These are phyloP conservation scores for Hemicrepidius hirtus DNA, from an alignment of 2,888 invertebrate genomes.

Conservation along the genomic window DNA sequence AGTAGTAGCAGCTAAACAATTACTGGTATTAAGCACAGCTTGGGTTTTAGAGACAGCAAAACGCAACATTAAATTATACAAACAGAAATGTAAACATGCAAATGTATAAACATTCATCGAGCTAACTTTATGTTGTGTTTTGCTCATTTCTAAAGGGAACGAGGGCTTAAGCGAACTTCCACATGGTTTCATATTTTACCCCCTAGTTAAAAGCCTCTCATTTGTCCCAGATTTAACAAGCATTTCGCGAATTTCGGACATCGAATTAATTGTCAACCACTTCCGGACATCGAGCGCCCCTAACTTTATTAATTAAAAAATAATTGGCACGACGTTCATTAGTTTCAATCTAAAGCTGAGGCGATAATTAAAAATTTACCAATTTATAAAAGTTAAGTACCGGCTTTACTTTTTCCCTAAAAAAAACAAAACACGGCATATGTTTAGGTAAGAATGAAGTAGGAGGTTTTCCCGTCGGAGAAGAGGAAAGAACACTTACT, in stretches of 20 bases:
- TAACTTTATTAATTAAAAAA: slow-evolving; percentile 29
- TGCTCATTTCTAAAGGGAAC: slow-evolving; percentile 31
- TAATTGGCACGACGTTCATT: slow-evolving; percentile 25
- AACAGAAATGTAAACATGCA: slow-evolving; percentile 28
- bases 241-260: slow-evolving; percentile 9
- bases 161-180: slow-evolving; percentile 12
- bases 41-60: slow-evolving; percentile 12
- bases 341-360: slow-evolving; percentile 4
- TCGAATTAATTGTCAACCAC: slow-evolving; percentile 22
- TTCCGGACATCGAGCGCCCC: background rate
- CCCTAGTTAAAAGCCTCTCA: slow-evolving; percentile 18
- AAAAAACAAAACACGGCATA: slow-evolving; percentile 7
- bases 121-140: slow-evolving; percentile 35
- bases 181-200: slow-evolving; percentile 37
- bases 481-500: slow-evolving; percentile 48
- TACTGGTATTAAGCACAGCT: slow-evolving; percentile 10
- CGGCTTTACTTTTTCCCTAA: background rate
- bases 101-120: slow-evolving; percentile 29
- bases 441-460: background rate
- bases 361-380: slow-evolving; percentile 22
- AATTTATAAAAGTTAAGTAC: background rate
- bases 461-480: background rate
- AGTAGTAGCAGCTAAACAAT: slow-evolving; percentile 18
- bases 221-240: slow-evolving; percentile 26
- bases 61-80: slow-evolving; percentile 29